Evolutionary conservation across 2,888 invertebrate species (phyloP).

Genomic region (Volucella inanis): DNA sequence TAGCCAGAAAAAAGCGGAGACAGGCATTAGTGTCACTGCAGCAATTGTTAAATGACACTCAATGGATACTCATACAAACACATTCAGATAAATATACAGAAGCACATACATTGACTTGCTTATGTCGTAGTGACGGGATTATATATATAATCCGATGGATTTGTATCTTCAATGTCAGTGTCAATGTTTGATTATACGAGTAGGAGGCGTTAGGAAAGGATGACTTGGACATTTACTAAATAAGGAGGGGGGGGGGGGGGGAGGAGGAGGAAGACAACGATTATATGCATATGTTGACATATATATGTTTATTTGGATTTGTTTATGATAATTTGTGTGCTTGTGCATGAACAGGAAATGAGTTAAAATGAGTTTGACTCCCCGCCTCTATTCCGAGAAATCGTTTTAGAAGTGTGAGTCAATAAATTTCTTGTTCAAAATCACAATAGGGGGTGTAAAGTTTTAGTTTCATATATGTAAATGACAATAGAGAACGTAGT

Average conservation of each 20-base stretch:
- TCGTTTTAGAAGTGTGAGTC: slow-evolving; percentile 15
- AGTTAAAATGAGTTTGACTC: slow-evolving; percentile 12
- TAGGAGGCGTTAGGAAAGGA: slow-evolving; percentile 1
- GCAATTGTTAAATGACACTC: slow-evolving; percentile 56
- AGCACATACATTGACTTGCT: not conserved
- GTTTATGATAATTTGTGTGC: not conserved
- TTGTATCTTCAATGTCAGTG: slow-evolving; percentile 68
- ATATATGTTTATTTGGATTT: not conserved
- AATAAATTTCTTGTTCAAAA: slow-evolving; percentile 8
- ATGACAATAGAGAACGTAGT: slow-evolving; percentile 13
- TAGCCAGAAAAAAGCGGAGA: slow-evolving; percentile 55
- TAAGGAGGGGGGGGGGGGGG: not conserved
- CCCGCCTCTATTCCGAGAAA: not conserved
- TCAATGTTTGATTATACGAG: slow-evolving; percentile 21
- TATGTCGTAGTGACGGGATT: slow-evolving; percentile 25
- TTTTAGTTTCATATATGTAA: slow-evolving; percentile 22
- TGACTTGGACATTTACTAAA: not conserved
- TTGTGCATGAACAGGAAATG: slow-evolving; percentile 40
- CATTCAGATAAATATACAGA: too few relatives aligned
- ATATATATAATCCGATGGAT: slow-evolving; percentile 48
- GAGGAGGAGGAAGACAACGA: slow-evolving; percentile 13
- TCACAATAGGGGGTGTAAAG: slow-evolving; percentile 27
- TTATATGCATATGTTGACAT: not conserved
- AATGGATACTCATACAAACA: slow-evolving; percentile 6
- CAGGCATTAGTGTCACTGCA: slow-evolving; percentile 58